A percentile compares a stretch with the other conserved stretches of the same genome.
Evolutionary conservation across 2,888 invertebrate species (phyloP).

Genomic region (Synanthedon andrenaeformis): DNA sequence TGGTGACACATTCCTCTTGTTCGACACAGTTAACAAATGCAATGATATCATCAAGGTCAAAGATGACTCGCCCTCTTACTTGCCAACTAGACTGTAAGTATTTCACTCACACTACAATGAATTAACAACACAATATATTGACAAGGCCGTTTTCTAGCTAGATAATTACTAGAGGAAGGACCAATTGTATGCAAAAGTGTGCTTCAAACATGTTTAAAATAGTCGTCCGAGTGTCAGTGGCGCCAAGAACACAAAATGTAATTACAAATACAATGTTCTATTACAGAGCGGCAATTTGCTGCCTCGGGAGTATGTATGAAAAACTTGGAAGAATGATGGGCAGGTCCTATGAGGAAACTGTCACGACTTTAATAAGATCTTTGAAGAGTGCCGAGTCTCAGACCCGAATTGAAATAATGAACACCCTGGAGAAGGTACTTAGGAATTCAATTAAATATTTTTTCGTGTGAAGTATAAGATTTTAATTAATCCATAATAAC

Average conservation of each 20-base stretch:
- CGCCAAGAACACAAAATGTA: no score
- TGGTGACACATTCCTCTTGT: constrained; percentile 96
- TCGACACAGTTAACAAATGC: constrained; percentile 97
- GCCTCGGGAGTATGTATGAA: constrained; percentile 97
- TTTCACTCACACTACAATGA: constrained; percentile 15
- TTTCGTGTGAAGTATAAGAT: neutral
- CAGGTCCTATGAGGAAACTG: constrained; percentile 97
- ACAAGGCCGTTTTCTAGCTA: neutral
- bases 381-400: constrained; percentile 96
- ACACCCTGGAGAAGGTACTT: constrained; percentile 90
- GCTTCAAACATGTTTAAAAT: neutral
- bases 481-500: neutral
- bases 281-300: constrained; percentile 93
- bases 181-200: neutral
- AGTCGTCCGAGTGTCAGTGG: no score
- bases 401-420: constrained; percentile 96
- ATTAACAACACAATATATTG: neutral
- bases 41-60: constrained; percentile 97
- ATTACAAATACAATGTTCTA: neutral
- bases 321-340: constrained; percentile 99
- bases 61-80: constrained; percentile 96
- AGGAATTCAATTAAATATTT: neutral
- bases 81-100: constrained; percentile 94
- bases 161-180: neutral
- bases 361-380: constrained; percentile 89